Evolutionary conservation across 2,888 invertebrate genomes (phyloP).

Genomic region (Dugesia japonica): DNA sequence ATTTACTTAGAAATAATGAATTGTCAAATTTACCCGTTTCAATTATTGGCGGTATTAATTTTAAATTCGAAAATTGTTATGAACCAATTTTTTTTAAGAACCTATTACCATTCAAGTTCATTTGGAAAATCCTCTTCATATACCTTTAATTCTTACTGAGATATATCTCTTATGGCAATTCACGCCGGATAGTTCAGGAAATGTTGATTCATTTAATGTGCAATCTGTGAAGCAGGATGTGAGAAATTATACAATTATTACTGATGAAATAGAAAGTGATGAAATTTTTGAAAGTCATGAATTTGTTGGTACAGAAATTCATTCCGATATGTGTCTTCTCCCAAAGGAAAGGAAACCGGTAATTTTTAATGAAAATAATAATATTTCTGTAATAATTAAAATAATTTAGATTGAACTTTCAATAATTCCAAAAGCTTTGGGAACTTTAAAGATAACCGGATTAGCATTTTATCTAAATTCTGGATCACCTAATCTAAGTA

Average conservation of each 20-base stretch:
- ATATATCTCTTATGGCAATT: constrained; percentile 62
- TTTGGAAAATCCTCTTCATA: constrained; percentile 62
- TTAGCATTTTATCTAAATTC: constrained; percentile 55
- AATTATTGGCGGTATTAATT: not conserved
- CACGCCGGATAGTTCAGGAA: constrained; percentile 36
- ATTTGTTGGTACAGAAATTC: constrained; percentile 31
- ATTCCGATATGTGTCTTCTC: constrained; percentile 29
- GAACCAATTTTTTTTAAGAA: constrained; percentile 51
- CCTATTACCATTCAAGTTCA: constrained; percentile 64
- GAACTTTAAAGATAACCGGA: constrained; percentile 60
- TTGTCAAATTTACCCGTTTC: not conserved
- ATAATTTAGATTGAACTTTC: constrained; percentile 54
- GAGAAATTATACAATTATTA: constrained; percentile 36
- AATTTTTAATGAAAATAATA: not conserved
- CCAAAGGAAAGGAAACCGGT: constrained; percentile 32
- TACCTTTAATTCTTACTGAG: constrained; percentile 58
- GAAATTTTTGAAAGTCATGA: constrained; percentile 13
- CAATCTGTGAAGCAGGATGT: not conserved
- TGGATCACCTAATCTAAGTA: constrained; percentile 30
- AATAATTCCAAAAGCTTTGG: constrained; percentile 60
- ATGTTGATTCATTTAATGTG: not conserved
- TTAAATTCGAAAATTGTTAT: not conserved
- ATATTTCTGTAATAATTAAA: not conserved
- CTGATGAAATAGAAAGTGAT: constrained; percentile 38
- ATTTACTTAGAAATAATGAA: not conserved